phyloP scores from a whole-genome alignment of 2,113 vertebrate genomes.

The Dryoscopus gambensis region DNA sequence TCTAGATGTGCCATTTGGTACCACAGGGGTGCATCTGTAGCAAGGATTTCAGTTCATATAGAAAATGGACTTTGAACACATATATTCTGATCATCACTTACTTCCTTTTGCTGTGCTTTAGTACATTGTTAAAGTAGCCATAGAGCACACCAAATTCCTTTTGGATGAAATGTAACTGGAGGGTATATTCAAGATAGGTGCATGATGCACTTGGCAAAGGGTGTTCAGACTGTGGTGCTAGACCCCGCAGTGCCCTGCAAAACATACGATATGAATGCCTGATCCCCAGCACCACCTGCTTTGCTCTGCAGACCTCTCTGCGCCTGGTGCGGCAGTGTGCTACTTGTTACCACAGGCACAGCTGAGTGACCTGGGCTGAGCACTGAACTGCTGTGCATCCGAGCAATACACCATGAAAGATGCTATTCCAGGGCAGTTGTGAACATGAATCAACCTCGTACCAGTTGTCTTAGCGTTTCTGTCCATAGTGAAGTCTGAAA shows the following conservation, averaged over 20 bases:
- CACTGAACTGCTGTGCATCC: neutral
- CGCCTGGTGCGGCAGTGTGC: neutral
- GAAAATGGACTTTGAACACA: neutral
- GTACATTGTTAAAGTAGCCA: neutral
- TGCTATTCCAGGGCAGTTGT: neutral
- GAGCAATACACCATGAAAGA: neutral
- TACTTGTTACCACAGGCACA: accelerated
- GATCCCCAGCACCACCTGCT: neutral
- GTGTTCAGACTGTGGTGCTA: neutral
- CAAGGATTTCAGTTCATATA: neutral
- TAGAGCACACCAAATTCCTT: neutral
- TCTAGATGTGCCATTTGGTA: neutral
- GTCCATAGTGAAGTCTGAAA: neutral
- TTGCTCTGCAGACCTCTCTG: neutral
- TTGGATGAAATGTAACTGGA: neutral
- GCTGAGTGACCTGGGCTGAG: neutral
- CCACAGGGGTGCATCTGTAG: neutral
- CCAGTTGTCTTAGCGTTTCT: neutral
- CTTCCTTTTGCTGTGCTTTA: neutral
- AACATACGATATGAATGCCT: accelerated
- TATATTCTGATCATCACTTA: neutral
- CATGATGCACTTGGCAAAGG: neutral
- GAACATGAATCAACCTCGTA: accelerated
- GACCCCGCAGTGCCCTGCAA: neutral
- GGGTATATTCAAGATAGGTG: neutral